Conservation (phyloP, 2,113 vertebrate species). For the Cyanoliseus patagonus region DNA sequence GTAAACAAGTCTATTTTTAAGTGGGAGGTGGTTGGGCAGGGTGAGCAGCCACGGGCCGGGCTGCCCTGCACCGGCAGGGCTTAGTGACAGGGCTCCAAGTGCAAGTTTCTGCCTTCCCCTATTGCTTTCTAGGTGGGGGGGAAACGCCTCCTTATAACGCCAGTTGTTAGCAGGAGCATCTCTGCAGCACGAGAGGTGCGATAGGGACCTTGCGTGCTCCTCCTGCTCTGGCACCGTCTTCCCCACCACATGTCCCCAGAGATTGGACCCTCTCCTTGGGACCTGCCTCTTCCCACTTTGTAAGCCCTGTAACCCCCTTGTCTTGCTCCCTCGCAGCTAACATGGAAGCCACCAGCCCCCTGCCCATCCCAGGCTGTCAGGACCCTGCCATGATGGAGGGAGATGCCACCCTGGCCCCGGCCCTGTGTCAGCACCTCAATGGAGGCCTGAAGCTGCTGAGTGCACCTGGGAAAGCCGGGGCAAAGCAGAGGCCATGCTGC, state of each 20-base stretch:
- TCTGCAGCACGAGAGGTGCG: background rate
- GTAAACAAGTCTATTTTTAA: constrained; percentile 72
- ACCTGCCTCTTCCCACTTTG: background rate
- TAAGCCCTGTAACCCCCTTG: background rate
- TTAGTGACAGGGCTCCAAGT: background rate
- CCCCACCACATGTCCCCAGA: background rate
- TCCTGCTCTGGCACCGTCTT: background rate
- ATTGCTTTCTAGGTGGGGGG: rapidly evolving
- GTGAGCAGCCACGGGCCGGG: background rate
- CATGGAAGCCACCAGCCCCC: background rate
- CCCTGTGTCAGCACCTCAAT: background rate
- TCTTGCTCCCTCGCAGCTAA: constrained; percentile 13
- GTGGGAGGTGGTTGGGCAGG: background rate
- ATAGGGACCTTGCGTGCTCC: background rate
- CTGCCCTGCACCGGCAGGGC: background rate
- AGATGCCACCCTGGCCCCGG: background rate
- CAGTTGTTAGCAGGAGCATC: background rate
- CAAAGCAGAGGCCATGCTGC: background rate
- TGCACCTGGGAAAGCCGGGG: background rate
- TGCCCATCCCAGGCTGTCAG: background rate
- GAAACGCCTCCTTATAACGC: background rate
- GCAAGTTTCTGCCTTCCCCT: background rate
- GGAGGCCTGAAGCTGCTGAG: background rate
- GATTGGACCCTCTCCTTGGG: rapidly evolving
- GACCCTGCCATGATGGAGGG: background rate